Evolutionary conservation across 2,113 vertebrate genomes (phyloP).

Genomic region (Coreoperca whiteheadi): DNA sequence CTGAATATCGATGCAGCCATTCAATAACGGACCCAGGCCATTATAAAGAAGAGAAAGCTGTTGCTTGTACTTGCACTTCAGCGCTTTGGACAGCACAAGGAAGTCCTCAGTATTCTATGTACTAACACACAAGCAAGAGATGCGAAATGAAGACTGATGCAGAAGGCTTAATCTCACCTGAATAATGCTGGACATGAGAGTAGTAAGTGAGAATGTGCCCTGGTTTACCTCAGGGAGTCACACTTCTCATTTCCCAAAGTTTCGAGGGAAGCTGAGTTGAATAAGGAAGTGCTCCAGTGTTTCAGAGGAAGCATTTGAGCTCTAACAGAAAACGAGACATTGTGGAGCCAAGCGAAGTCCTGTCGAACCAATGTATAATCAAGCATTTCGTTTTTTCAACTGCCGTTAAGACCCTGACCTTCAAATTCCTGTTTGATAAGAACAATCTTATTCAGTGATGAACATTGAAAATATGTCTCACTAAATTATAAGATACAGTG

Average conservation of each 20-base stretch:
- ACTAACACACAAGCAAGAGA: conserved; percentile 17
- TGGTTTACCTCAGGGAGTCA: conserved; percentile 54
- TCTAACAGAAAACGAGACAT: conserved; percentile 24
- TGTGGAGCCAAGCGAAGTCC: not conserved
- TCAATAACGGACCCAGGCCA: conserved; percentile 45
- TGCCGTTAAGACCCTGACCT: conserved; percentile 24
- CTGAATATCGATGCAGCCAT: conserved; percentile 73
- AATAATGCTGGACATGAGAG: conserved; percentile 15
- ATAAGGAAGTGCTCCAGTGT: conserved; percentile 68
- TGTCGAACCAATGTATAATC: not conserved
- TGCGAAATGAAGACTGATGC: conserved; percentile 47
- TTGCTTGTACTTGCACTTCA: conserved; percentile 38
- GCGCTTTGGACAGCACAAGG: conserved; percentile 10
- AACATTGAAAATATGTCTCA: conserved; percentile 16
- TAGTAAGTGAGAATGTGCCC: conserved; percentile 18
- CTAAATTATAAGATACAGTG: not conserved
- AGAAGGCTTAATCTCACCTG: conserved; percentile 15
- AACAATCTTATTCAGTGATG: not conserved
- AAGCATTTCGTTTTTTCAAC: not conserved
- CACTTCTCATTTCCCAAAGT: conserved; percentile 68
- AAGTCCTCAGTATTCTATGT: conserved; percentile 23
- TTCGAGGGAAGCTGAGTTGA: conserved; percentile 70
- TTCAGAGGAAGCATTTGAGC: conserved; percentile 74
- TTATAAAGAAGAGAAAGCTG: conserved; percentile 52
- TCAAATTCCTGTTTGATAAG: conserved; percentile 32